Base-by-base conservation (phyloP, 2,113 vertebrate genomes). In the Protomyctophum bolini region DNA sequence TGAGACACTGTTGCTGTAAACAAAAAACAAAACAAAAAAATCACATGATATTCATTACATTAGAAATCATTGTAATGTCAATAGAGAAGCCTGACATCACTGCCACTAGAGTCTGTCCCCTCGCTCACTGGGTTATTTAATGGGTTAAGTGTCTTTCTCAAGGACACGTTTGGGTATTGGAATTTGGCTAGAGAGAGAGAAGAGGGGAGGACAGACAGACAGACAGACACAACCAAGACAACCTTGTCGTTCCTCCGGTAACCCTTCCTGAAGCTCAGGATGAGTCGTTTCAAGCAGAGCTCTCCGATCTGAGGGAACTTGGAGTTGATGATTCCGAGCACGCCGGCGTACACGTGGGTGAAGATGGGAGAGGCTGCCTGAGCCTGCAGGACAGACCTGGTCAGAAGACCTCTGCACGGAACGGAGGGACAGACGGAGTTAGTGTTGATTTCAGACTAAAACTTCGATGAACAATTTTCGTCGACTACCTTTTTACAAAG, bases 221-320 rank as follows among this genome's bases (percentile, higher is more conserved):
- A 56, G 54, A 52, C 6, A 56, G 63, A 59, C 28, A 0, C 87
- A 99, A n/a, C n/a, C n/a, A n/a, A n/a, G n/a, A n/a, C n/a, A n/a
- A n/a, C 98, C 96, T 99, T 99, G 87, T 98, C 95, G 78, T 99
- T 99, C 77, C 98, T 95, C 73, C 97, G 91, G 87, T 98, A 99
- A 21, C 97, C 96, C 90, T 97, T 98, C 64, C 97, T 95, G 87
- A 99, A 99, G 86, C 94, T 94, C 21, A 99, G 90, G 86, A 99
- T 95, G 77, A 99, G 91, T 12, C 97, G 96, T 77, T 95, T 98
- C 61, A 99, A 96, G 76, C 99, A 98, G 81, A 99, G 89, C 86
- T 99, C 97, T 83, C 98, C 98, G 1, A 96, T 97, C 82, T 98
- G 96, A 65, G 98, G 98, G 87, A 98, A 99, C 87, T 99, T 99